Evolutionary conservation across 2,888 invertebrate genomes (phyloP), one percentile per base, ranked within the genome.

Genomic region (Pachliopta kotzebuea): DNA sequence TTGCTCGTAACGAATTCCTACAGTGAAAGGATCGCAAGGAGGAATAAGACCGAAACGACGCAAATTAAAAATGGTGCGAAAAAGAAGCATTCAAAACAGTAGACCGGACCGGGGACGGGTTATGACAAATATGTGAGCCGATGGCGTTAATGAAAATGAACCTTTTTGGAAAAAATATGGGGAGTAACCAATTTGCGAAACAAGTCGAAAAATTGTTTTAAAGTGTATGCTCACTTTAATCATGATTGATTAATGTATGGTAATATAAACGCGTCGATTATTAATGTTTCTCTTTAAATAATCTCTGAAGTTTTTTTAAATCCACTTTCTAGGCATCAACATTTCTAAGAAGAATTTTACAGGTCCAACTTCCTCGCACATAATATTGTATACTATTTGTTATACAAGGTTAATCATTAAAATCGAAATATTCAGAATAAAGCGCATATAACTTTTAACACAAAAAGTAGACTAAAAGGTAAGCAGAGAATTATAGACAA

Each of bases 71-170:
- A 90, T 84, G 84, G 62, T 79, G 76, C 77, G 78, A 87, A 90
- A 90, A 90, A 86, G 80, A 81, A 88, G 74, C 79, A 84, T 73
- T 79, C 73, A 68, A 70, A 73, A 73, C 75, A 80, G 76, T 80
- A 76, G 74, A 72, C 69, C 70, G 76, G 73, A 73, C 77, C 76
- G 79, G 79, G 80, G 83, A 81, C 83, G 79, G 83, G 91, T 89
- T 90, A 90, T 91, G 91, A 91, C 91, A 91, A 90, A 90, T 90
- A 91, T 90, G 91, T 90, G 88, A 90, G 85, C 84, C 84, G 84
- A 87, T 86, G 86, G 82, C 79, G 89, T 81, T 90, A 90, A 91
- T 91, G 89, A 91, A 91, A 90, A 88, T 83, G 86, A 84, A 86
- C 85, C 83, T 85, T 88, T 86, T 81, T 72, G 70, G 79, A 83